Percentiles rank a stretch among this genome's conserved stretches.
These are phyloP conservation scores for Thryonomys swinderianus DNA, from an alignment of 2,113 vertebrate genomes.

Conservation along the genomic window DNA sequence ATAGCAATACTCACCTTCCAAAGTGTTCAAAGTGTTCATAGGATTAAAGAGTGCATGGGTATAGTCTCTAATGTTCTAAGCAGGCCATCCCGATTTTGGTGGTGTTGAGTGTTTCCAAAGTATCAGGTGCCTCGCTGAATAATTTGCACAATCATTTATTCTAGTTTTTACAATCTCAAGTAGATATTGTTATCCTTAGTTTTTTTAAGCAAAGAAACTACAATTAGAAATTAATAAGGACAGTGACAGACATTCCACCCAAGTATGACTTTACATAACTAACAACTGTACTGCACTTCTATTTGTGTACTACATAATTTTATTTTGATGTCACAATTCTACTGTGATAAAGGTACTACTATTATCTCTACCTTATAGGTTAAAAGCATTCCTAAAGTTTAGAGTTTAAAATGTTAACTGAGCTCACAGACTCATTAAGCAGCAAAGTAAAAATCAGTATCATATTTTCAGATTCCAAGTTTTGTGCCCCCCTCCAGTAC, in stretches of 20 bases:
- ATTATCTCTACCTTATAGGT: not conserved
- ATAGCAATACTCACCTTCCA: not conserved
- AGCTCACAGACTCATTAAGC: not conserved
- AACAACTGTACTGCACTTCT: not conserved
- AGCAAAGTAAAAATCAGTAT: constrained; percentile 13
- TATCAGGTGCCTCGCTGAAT: not conserved
- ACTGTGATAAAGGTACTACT: not conserved
- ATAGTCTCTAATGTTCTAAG: not conserved
- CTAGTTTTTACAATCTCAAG: not conserved
- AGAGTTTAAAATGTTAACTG: not conserved
- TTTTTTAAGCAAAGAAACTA: not conserved
- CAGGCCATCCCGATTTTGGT: not conserved
- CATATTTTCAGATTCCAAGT: constrained; percentile 33
- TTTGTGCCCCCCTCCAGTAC: not conserved
- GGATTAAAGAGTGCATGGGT: not conserved
- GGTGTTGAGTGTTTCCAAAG: not conserved
- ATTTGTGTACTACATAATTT: not conserved
- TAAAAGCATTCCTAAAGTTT: not conserved
- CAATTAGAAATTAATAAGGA: not conserved
- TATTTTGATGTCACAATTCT: not conserved
- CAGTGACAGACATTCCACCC: not conserved
- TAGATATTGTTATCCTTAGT: not conserved
- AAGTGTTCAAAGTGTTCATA: not conserved
- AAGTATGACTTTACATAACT: not conserved
- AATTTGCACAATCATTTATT: not conserved